Evolutionary conservation across 2,113 vertebrate species (phyloP), one percentile per base, ranked within the genome.

Genomic region (Athene cunicularia): DNA sequence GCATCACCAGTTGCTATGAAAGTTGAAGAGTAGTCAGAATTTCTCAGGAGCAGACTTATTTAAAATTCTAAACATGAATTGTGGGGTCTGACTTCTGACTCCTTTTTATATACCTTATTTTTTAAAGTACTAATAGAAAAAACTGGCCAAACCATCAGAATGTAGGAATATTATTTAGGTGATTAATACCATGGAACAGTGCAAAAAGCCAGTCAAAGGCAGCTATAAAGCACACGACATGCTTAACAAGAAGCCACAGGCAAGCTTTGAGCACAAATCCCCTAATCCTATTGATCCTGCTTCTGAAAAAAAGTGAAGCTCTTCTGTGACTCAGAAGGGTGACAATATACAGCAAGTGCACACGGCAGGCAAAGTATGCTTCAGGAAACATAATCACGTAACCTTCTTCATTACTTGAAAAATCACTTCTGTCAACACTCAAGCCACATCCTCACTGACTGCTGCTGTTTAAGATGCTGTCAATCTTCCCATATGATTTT

Each of bases 221-320:
- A 95, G 73, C 92, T 95, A 30, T 93, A 93, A 98, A 97, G 96
- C 98, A 97, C 97, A 97, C 87, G 45, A 75, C 94, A 97, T 96
- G 96, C 97, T 98, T 95, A 97, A 98, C 97, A 97, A 98, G 97
- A 97, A 98, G 97, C 98, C 98, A 97, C 82, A 95, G 98, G 98
- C 98, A 97, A 98, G 98, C 97, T 98, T 97, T 98, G 97, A 97
- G 97, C 49, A 19, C 96, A 98, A 98, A 98, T 98, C 98, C 95
- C 95, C 96, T 98, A 98, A 99, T 98, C 98, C 98, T 98, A 98
- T 98, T 98, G 98, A 99, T 98, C 97, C 96, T 95, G 97, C 95
- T 96, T 91, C 97, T 93, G 96, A 96, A 97, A 97, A 98, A 88
- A 96, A 94, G 95, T 18, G 96, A 97, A 96, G 96, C 96, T 93